Evolutionary conservation across 2,113 vertebrate genomes (phyloP).

Genomic region (Perca schrenkii): DNA sequence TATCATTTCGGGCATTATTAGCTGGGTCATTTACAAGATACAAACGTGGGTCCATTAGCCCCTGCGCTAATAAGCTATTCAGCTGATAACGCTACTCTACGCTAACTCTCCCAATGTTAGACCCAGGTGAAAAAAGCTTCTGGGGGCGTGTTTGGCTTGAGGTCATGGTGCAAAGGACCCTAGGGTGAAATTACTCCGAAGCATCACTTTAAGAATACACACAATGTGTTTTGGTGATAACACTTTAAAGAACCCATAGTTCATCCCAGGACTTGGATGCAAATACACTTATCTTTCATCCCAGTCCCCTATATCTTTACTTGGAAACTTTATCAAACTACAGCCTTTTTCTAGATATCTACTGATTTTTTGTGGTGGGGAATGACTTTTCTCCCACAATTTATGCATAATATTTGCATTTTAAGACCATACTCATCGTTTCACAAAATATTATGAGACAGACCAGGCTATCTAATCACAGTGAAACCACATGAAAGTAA

Average conservation of each 20-base stretch:
- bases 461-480: conserved; percentile 42
- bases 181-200: no score
- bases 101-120: no score
- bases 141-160: no score
- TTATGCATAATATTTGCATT: conserved; percentile 53
- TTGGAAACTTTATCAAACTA: conserved; percentile 8
- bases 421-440: conserved; percentile 20
- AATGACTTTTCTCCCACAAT: conserved; percentile 22
- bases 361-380: background rate
- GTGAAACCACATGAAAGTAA: conserved; percentile 47
- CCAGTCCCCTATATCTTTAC: background rate
- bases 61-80: no score
- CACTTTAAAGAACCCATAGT: background rate
- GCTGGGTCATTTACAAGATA: no score
- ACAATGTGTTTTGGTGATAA: background rate
- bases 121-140: no score
- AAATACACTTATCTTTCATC: background rate
- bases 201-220: no score
- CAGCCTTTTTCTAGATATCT: background rate
- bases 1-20: no score
- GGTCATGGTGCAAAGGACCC: no score
- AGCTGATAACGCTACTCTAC: no score
- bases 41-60: no score
- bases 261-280: background rate
- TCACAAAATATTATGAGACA: conserved; percentile 39